Percentiles rank a stretch among this genome's conserved stretches.
These are phyloP conservation scores for Huso huso DNA, from an alignment of 2,797 vertebrate genomes.

Conservation along the genomic window DNA sequence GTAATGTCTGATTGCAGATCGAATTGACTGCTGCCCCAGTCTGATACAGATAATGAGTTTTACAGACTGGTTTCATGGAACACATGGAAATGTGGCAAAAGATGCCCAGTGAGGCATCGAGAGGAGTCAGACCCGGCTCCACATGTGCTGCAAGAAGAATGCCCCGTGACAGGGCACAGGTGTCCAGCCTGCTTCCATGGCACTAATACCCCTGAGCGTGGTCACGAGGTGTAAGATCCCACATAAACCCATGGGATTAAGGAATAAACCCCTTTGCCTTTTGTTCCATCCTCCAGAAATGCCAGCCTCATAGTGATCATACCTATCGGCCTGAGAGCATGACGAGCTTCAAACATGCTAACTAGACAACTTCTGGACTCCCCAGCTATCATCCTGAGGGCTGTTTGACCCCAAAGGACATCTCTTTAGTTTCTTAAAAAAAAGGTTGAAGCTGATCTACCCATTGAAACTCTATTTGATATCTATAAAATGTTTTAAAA, in stretches of 20 bases:
- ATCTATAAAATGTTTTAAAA: too few relatives aligned
- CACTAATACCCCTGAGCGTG: constrained; percentile 47
- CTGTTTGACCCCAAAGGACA: neutral
- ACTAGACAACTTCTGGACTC: constrained; percentile 41
- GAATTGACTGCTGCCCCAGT: too few relatives aligned
- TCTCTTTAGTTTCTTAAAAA: neutral
- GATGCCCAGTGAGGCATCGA: too few relatives aligned
- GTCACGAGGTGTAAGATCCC: constrained; percentile 43
- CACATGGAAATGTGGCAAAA: too few relatives aligned
- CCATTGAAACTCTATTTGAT: too few relatives aligned
- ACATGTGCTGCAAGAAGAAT: too few relatives aligned
- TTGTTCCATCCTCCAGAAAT: constrained; percentile 57
- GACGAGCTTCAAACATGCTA: constrained; percentile 46
- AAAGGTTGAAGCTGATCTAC: too few relatives aligned
- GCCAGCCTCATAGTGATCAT: constrained; percentile 59
- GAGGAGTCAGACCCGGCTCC: too few relatives aligned
- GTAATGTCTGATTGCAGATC: too few relatives aligned
- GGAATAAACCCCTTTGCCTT: constrained; percentile 43
- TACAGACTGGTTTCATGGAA: too few relatives aligned
- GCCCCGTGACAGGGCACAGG: constrained; percentile 22
- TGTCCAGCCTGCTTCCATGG: constrained; percentile 42
- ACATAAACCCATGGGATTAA: constrained; percentile 59
- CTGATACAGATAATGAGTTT: too few relatives aligned
- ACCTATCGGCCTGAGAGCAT: constrained; percentile 37
- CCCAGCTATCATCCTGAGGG: constrained; percentile 25